Evolutionary conservation across 2,113 vertebrate species (phyloP).

Genomic region (Gallinago jamesoni): DNA sequence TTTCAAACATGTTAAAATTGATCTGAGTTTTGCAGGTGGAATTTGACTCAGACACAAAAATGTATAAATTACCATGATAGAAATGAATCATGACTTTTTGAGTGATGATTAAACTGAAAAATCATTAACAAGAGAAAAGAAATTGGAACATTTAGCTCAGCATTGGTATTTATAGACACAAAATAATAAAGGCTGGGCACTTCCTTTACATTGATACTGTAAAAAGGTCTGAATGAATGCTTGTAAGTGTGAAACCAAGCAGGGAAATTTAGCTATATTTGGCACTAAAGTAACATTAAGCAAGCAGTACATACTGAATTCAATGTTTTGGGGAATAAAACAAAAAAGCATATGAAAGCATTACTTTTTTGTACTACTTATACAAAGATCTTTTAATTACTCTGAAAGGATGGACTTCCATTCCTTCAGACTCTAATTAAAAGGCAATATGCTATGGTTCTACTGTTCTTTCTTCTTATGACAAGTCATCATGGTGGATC

Average conservation of each 20-base stretch:
- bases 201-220: neutral
- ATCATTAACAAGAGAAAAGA: neutral
- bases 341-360: conserved; percentile 26
- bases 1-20: neutral
- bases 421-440: conserved; percentile 68
- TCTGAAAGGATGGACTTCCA: conserved; percentile 45
- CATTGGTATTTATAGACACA: neutral
- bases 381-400: conserved; percentile 71
- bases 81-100: neutral
- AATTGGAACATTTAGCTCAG: neutral
- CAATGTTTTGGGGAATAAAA: conserved; percentile 19
- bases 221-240: neutral
- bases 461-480: conserved; percentile 39
- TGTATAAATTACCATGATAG: neutral
- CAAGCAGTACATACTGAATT: conserved; percentile 50
- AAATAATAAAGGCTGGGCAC: neutral
- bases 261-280: conserved; percentile 12
- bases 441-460: conserved; percentile 56
- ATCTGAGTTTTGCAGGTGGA: neutral
- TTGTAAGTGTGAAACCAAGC: conserved; percentile 48
- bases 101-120: neutral
- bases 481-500: conserved; percentile 62
- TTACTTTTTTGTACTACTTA: conserved; percentile 62
- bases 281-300: conserved; percentile 13
- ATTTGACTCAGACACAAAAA: neutral